Conservation (phyloP, 2,113 vertebrate genomes). For the Scatophagus argus region DNA sequence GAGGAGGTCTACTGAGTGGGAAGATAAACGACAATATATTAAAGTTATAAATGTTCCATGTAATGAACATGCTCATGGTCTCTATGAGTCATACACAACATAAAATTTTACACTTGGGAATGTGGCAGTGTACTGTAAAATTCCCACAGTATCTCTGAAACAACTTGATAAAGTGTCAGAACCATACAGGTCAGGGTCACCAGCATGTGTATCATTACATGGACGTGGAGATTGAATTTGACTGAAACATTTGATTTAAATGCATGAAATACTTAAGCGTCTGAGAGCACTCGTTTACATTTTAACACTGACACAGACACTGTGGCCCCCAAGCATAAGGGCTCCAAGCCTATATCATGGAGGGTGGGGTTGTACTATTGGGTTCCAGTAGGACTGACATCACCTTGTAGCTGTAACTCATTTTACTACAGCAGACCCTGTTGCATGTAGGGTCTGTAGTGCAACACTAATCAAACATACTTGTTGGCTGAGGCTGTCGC, state of each 20-base stretch:
- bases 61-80: slow-evolving; percentile 22
- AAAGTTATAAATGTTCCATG: slow-evolving; percentile 33
- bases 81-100: slow-evolving; percentile 30
- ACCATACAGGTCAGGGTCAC: slow-evolving; percentile 22
- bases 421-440: slow-evolving; percentile 59
- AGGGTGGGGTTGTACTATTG: slow-evolving; percentile 66
- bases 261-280: slow-evolving; percentile 8
- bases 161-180: slow-evolving; percentile 11
- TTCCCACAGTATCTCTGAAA: slow-evolving; percentile 18
- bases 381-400: slow-evolving; percentile 71
- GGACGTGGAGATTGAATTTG: slow-evolving; percentile 2
- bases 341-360: slow-evolving; percentile 36
- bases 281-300: slow-evolving; percentile 7
- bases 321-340: slow-evolving; percentile 21
- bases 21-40: slow-evolving; percentile 21
- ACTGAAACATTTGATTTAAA: not conserved
- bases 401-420: slow-evolving; percentile 72
- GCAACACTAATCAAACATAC: slow-evolving; percentile 76
- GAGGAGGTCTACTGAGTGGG: not conserved
- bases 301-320: slow-evolving; percentile 40
- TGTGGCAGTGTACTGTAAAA: not conserved
- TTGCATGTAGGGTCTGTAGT: slow-evolving; percentile 56
- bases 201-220: not conserved
- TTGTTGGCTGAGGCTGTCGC: slow-evolving; percentile 58
- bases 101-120: slow-evolving; percentile 33